Percentiles rank a stretch among this genome's conserved stretches.
These are phyloP conservation scores for Gobio occitaniae DNA, from an alignment of 2,797 vertebrate species.

Conservation along the genomic window DNA sequence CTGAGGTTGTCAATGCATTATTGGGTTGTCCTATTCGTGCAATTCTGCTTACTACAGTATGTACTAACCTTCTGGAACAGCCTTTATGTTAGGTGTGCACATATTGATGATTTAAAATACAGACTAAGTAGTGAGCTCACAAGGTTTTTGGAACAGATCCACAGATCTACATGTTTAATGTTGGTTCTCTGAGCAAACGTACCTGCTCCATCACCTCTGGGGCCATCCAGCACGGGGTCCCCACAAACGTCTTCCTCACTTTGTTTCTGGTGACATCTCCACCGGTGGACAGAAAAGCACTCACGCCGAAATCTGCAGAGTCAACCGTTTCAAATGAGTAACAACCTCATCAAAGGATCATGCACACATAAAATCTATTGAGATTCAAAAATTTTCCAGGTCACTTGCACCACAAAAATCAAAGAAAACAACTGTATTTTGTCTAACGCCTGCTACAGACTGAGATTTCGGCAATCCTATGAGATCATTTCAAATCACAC, in stretches of 20 bases:
- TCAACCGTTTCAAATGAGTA: background rate
- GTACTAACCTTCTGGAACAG: background rate
- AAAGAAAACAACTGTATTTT: too few species aligned
- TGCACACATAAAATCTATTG: background rate
- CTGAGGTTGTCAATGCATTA: background rate
- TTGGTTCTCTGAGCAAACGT: conserved; percentile 53
- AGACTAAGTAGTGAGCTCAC: background rate
- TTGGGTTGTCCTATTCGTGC: background rate
- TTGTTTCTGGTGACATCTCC: conserved; percentile 98
- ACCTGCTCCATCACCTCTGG: conserved; percentile 99
- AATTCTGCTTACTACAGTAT: background rate
- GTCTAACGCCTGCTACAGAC: too few species aligned
- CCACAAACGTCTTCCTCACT: conserved; percentile 98
- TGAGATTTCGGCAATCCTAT: too few species aligned
- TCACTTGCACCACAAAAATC: background rate
- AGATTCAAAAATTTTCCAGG: background rate
- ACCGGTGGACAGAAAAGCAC: conserved; percentile 94
- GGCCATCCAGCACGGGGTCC: conserved; percentile 99
- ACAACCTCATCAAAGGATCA: background rate
- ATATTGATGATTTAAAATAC: background rate
- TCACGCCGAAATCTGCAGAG: conserved; percentile 93
- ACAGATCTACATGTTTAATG: background rate
- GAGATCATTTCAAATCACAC: too few species aligned
- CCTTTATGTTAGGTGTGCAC: background rate
- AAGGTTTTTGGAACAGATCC: background rate